Evolutionary conservation across 2,113 vertebrate species (phyloP).

Genomic region (Turnix velox): DNA sequence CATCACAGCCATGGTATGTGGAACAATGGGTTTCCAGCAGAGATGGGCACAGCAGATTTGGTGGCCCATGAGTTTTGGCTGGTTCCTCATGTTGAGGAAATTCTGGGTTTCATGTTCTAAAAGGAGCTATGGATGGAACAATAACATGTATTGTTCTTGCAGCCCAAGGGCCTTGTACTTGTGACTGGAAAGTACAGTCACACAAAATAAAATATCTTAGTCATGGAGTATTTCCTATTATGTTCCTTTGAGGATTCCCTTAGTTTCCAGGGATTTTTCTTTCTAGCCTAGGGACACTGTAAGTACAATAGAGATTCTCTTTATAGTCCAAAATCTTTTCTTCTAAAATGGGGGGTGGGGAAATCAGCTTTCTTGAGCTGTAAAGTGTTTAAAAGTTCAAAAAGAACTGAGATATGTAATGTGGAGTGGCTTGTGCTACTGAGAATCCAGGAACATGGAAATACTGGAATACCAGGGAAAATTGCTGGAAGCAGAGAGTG

Average conservation of each 20-base stretch:
- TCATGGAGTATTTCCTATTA: not conserved
- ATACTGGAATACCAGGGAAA: not conserved
- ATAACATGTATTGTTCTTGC: not conserved
- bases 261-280: not conserved
- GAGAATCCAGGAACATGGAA: not conserved
- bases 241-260: not conserved
- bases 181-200: not conserved
- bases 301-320: slow-evolving; percentile 3
- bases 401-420: not conserved
- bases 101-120: not conserved
- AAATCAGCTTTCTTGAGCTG: not conserved
- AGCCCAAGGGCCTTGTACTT: not conserved
- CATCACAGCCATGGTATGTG: accelerated
- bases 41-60: not conserved
- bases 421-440: not conserved
- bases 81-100: not conserved
- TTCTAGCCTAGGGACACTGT: not conserved
- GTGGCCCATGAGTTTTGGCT: not conserved
- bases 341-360: not conserved
- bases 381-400: not conserved
- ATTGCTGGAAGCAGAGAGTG: not conserved
- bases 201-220: not conserved
- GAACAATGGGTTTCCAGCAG: not conserved
- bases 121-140: not conserved
- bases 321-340: not conserved